A percentile compares a stretch with the other conserved stretches of the same genome.
Conservation (phyloP, 1,140 invertebrate genomes). For the Lepeophtheirus salmonis region DNA sequence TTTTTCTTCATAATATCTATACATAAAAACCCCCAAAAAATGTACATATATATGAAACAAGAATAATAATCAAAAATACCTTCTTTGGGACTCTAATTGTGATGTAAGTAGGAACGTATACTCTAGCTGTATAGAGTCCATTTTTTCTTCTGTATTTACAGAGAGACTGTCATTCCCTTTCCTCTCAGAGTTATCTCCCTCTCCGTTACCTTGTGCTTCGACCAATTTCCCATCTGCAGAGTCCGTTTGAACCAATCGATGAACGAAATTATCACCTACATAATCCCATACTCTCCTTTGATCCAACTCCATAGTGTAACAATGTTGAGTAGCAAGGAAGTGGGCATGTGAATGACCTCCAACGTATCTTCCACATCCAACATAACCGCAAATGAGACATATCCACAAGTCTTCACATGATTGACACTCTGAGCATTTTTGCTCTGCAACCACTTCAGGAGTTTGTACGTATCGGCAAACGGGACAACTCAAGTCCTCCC, state of each 20-base stretch:
- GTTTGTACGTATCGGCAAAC: conserved; percentile 70
- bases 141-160: conserved; percentile 53
- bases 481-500: conserved; percentile 61
- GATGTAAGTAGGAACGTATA: conserved; percentile 92
- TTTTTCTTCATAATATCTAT: conserved; percentile 40
- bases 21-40: background rate
- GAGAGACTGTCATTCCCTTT: conserved; percentile 21
- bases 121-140: conserved; percentile 79
- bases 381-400: conserved; percentile 92
- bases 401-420: conserved; percentile 79
- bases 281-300: conserved; percentile 97
- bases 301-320: conserved; percentile 85
- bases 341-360: conserved; percentile 58
- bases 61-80: conserved; percentile 33
- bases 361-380: conserved; percentile 70
- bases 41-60: background rate
- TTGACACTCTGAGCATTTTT: conserved; percentile 60
- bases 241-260: conserved; percentile 70
- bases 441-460: conserved; percentile 64
- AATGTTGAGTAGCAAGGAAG: conserved; percentile 84
- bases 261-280: conserved; percentile 90
- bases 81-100: conserved; percentile 80
- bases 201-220: conserved; percentile 33
- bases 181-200: conserved; percentile 5
- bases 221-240: conserved; percentile 81